Evolutionary conservation across 1,140 invertebrate species (phyloP).

Genomic region (Orchestia grillus): DNA sequence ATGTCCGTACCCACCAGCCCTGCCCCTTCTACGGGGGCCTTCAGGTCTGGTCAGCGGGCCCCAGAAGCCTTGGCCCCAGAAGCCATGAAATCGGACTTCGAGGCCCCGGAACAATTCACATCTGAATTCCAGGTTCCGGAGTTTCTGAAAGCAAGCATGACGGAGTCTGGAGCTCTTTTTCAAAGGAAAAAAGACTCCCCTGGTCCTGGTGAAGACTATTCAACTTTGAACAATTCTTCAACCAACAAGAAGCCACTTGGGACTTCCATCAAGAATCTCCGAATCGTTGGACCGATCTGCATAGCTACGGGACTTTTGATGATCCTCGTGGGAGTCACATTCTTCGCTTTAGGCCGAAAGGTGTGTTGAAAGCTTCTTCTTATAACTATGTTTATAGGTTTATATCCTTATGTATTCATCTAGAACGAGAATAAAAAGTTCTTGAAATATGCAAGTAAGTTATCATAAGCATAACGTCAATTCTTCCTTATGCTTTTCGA

Average conservation of each 20-base stretch:
- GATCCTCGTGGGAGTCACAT: conserved; percentile 53
- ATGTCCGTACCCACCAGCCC: neutral
- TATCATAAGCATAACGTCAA: no score
- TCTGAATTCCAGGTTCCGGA: conserved; percentile 16
- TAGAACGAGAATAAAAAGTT: no score
- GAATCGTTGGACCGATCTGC: conserved; percentile 57
- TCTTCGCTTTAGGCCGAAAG: conserved; percentile 21
- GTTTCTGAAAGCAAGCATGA: neutral
- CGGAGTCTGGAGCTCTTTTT: neutral
- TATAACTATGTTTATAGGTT: neutral
- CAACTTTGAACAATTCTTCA: neutral
- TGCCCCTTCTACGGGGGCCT: neutral
- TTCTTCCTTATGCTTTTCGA: no score
- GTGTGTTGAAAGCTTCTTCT: neutral
- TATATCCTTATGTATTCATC: no score
- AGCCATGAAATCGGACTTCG: neutral
- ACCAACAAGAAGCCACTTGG: conserved; percentile 3
- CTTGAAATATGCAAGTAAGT: no score
- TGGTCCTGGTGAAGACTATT: neutral
- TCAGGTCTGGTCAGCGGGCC: neutral
- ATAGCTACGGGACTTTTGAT: conserved; percentile 47
- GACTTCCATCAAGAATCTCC: conserved; percentile 24
- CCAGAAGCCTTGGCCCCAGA: no score
- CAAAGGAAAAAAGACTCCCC: neutral
- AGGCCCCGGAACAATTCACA: neutral